These are phyloP conservation scores for Parapristionchus giblindavisi DNA, from an alignment of 2,888 invertebrate species.

Conservation along the genomic window DNA sequence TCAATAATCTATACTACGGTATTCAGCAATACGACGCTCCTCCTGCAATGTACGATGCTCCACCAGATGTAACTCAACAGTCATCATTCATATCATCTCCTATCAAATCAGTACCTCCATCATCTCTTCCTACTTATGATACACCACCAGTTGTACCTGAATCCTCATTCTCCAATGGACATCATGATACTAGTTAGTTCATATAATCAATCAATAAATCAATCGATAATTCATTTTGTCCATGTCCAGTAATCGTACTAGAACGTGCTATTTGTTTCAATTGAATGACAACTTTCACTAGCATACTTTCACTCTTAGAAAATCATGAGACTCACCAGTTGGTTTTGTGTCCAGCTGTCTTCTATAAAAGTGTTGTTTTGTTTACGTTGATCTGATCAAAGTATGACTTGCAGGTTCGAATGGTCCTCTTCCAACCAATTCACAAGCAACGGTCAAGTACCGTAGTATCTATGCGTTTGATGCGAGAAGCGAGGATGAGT, in stretches of 20 bases:
- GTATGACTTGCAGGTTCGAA: slow-evolving; percentile 32
- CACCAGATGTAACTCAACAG: background rate
- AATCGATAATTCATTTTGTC: too few relatives aligned
- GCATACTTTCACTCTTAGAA: too few relatives aligned
- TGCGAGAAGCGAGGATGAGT: slow-evolving; percentile 89
- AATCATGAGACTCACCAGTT: too few relatives aligned
- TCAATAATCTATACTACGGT: too few relatives aligned
- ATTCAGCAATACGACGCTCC: slow-evolving; percentile 3
- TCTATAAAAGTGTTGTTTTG: background rate
- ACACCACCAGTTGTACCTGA: slow-evolving; percentile 37
- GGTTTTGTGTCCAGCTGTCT: too few relatives aligned
- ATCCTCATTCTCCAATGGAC: slow-evolving; percentile 19
- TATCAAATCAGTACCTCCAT: background rate
- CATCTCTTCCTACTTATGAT: slow-evolving; percentile 35
- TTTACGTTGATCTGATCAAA: background rate
- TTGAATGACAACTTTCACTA: too few relatives aligned
- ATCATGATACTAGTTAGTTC: slow-evolving; percentile 35
- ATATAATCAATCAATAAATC: too few relatives aligned
- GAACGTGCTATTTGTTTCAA: too few relatives aligned
- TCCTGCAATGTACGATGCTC: slow-evolving; percentile 26
- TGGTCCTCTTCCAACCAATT: slow-evolving; percentile 27
- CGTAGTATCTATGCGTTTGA: slow-evolving; percentile 92
- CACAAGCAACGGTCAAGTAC: slow-evolving; percentile 77
- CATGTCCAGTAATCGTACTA: too few relatives aligned
- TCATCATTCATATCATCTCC: slow-evolving; percentile 8